These are phyloP conservation scores for Sphaerophoria rueppellii DNA, from an alignment of 2,888 invertebrate genomes.

Conservation along the genomic window DNA sequence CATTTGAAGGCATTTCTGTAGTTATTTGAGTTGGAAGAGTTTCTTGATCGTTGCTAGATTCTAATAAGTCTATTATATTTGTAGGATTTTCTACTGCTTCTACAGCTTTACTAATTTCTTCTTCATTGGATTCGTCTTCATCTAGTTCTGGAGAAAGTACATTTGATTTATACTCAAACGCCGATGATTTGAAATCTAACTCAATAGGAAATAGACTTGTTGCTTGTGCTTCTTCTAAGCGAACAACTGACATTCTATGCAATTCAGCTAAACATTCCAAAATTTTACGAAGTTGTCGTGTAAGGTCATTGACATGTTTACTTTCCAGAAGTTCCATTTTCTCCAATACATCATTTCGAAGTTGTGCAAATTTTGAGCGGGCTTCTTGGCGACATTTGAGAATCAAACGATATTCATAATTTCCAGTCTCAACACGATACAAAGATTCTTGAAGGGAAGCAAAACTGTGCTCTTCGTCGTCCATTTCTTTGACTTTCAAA, in stretches of 20 bases:
- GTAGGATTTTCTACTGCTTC: slow-evolving; percentile 79
- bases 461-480: slow-evolving; percentile 98
- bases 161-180: slow-evolving; percentile 91
- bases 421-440: slow-evolving; percentile 99
- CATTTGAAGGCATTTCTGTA: slow-evolving; percentile 4
- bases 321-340: slow-evolving; percentile 98
- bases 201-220: slow-evolving; percentile 95
- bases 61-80: slow-evolving; percentile 77
- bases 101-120: slow-evolving; percentile 75
- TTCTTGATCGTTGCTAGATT: slow-evolving; percentile 32
- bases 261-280: slow-evolving; percentile 91
- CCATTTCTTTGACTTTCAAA: slow-evolving; percentile 99
- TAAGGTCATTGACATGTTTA: slow-evolving; percentile 98
- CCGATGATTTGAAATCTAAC: slow-evolving; percentile 95
- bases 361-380: slow-evolving; percentile 90
- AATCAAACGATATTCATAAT: slow-evolving; percentile 98
- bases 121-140: slow-evolving; percentile 78
- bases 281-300: slow-evolving; percentile 91
- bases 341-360: slow-evolving; percentile 95
- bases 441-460: slow-evolving; percentile 96
- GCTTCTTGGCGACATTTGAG: slow-evolving; percentile 98
- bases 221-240: slow-evolving; percentile 88
- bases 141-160: slow-evolving; percentile 79
- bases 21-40: slow-evolving; percentile 36
- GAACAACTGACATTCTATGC: slow-evolving; percentile 87